Percentiles rank a stretch among this genome's conserved stretches.
Conservation (phyloP, 2,797 vertebrate species). For the Poecilia velifera region DNA sequence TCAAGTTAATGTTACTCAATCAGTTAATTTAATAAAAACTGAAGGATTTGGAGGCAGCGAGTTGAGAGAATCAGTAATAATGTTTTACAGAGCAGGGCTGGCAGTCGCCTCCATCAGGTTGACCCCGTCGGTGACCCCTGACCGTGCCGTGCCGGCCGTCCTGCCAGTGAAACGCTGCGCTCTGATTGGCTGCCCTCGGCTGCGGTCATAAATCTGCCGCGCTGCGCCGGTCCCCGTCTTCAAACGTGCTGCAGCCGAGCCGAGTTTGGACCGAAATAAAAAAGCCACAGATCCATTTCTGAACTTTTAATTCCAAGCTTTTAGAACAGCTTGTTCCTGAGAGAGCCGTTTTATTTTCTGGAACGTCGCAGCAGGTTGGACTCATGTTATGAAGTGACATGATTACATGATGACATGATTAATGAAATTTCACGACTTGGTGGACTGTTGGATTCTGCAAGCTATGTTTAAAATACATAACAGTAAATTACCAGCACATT, state of each 20-base stretch:
- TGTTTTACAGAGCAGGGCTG: no score
- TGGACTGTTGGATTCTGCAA: no score
- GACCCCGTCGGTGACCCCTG: neutral
- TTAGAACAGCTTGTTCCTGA: conserved; percentile 1
- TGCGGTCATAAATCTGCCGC: neutral
- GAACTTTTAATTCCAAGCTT: conserved; percentile 4
- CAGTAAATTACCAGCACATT: no score
- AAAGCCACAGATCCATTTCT: neutral
- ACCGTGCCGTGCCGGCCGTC: neutral
- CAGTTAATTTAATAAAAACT: no score
- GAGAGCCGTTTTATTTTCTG: neutral
- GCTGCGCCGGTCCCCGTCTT: neutral
- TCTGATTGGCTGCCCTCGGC: neutral
- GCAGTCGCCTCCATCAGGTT: no score
- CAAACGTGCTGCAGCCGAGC: neutral
- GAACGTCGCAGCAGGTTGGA: neutral
- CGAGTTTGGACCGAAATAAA: neutral
- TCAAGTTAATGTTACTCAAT: no score
- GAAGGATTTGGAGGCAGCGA: no score
- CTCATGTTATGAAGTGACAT: neutral
- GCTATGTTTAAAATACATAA: no score
- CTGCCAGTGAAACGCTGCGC: neutral
- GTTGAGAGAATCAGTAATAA: no score
- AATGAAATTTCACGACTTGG: no score
- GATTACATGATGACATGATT: neutral